phyloP scores from a whole-genome alignment of 64 coral and sea anemone genomes.

The Montipora sp. region DNA sequence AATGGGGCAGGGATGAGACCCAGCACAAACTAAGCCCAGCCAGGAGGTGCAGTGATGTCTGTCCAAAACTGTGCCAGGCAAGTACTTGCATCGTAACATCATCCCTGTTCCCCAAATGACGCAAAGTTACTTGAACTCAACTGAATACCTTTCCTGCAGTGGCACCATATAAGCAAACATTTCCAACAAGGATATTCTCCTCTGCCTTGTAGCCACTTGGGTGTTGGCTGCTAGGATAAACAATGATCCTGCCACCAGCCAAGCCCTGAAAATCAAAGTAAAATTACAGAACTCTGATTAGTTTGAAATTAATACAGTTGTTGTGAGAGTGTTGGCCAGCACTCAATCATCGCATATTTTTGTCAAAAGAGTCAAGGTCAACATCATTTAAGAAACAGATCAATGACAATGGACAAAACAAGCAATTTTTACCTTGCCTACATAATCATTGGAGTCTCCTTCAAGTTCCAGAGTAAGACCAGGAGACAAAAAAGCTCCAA shows the following conservation, averaged over 20 bases:
- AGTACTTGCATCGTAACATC: not conserved
- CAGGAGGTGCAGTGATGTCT: too few species aligned
- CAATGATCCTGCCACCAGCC: conserved; percentile 83
- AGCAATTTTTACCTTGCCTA: conserved; percentile 81
- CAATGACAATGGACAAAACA: not conserved
- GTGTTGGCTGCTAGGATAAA: conserved; percentile 89
- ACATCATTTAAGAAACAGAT: too few species aligned
- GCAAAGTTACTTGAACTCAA: not conserved
- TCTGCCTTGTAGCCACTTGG: conserved; percentile 75
- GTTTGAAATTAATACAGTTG: too few species aligned
- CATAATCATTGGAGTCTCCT: conserved; percentile 98
- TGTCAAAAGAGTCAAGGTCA: too few species aligned
- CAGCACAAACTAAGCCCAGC: too few species aligned
- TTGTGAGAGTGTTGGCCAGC: too few species aligned
- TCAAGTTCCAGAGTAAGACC: conserved; percentile 91
- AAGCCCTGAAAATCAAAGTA: conserved; percentile 68
- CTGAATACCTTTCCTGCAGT: conserved; percentile 90
- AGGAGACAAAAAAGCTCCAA: conserved; percentile 88
- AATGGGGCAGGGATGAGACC: too few species aligned
- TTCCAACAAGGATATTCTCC: conserved; percentile 91
- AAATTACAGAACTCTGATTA: not conserved
- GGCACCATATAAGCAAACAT: conserved; percentile 91
- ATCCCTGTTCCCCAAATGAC: not conserved
- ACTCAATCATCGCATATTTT: too few species aligned
- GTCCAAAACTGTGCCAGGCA: too few species aligned